These are phyloP conservation scores for Lithophane semibrunnea DNA, from an alignment of 2,888 invertebrate species.

Conservation along the genomic window DNA sequence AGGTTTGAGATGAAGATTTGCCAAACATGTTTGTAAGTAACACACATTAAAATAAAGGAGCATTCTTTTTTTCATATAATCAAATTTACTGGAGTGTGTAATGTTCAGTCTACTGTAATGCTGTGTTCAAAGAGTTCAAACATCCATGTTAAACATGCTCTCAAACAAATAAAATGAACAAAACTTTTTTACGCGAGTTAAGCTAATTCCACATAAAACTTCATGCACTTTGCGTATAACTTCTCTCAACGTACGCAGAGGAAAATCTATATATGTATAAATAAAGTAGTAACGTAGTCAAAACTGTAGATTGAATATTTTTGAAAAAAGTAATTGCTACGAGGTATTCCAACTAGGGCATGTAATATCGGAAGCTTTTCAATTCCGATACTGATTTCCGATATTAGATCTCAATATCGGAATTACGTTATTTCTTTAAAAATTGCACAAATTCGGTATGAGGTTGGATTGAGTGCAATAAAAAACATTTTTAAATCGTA, in stretches of 20 bases:
- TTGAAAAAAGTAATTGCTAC: too few species aligned
- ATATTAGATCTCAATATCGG: too few species aligned
- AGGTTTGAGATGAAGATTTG: background rate
- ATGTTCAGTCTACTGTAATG: conserved; percentile 35
- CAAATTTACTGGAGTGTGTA: conserved; percentile 28
- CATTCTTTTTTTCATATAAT: conserved; percentile 13
- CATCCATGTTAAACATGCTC: conserved; percentile 23
- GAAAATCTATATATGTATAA: conserved; percentile 4
- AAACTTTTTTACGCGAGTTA: conserved; percentile 17
- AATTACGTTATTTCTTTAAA: too few species aligned
- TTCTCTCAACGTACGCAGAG: conserved; percentile 22
- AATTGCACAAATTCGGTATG: too few species aligned
- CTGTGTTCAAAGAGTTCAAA: conserved; percentile 40
- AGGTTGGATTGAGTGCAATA: too few species aligned
- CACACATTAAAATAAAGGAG: background rate
- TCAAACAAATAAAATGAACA: conserved; percentile 36
- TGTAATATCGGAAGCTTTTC: too few species aligned
- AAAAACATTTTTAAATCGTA: too few species aligned
- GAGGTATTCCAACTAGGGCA: too few species aligned
- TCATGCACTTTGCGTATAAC: conserved; percentile 47
- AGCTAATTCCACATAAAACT: conserved; percentile 35
- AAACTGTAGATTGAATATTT: too few species aligned
- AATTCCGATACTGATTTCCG: too few species aligned
- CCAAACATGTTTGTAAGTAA: background rate
- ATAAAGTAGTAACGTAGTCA: too few species aligned